phyloP scores from a whole-genome alignment of 1,140 invertebrate species.

The Heliconius eleuchia region DNA sequence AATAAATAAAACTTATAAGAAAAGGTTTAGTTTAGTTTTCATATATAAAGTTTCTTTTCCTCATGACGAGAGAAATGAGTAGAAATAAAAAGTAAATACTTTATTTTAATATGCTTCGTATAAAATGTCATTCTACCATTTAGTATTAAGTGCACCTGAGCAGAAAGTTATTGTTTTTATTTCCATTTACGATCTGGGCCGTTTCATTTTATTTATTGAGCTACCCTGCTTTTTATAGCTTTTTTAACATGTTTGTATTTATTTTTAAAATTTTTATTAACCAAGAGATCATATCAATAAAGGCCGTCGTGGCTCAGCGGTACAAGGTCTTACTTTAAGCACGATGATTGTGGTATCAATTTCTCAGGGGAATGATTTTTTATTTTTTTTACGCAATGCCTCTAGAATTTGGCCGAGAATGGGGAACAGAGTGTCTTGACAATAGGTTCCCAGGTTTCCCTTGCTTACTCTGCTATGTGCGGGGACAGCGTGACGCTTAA shows the following conservation, averaged over 20 bases:
- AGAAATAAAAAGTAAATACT: not conserved
- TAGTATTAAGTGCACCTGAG: not conserved
- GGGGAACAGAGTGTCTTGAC: too few relatives aligned
- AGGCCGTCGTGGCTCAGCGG: too few relatives aligned
- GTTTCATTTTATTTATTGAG: not conserved
- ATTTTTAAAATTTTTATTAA: not conserved
- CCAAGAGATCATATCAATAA: not conserved
- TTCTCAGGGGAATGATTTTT: too few relatives aligned
- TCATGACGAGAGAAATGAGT: not conserved
- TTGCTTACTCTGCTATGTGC: too few relatives aligned
- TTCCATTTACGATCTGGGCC: not conserved
- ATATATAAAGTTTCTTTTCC: not conserved
- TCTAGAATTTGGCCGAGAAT: too few relatives aligned
- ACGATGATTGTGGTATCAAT: too few relatives aligned
- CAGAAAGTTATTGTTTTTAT: not conserved
- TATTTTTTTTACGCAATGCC: too few relatives aligned
- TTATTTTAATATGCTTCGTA: not conserved
- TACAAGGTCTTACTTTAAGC: too few relatives aligned
- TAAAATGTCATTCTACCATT: not conserved
- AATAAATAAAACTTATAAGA: too few relatives aligned
- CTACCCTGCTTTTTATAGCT: not conserved
- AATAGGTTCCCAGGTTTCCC: too few relatives aligned
- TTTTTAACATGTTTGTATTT: not conserved
- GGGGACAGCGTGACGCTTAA: too few relatives aligned
- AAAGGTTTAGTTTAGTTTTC: too few relatives aligned